Conservation (phyloP, 2,888 invertebrate genomes). For the Ceratothoa steindachneri region DNA sequence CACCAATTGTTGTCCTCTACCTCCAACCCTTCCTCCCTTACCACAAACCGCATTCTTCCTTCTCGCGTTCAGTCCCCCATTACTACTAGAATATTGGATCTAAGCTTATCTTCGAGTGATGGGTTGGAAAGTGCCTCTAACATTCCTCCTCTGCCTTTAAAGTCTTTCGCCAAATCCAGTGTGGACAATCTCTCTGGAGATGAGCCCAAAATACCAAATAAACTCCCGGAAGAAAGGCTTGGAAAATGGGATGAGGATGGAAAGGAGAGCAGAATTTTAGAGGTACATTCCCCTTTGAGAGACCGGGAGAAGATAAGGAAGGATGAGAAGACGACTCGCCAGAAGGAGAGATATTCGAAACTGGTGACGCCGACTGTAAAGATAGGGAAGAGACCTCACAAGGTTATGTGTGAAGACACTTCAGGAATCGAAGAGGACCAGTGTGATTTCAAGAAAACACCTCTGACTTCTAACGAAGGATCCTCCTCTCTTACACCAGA, state of each 20-base stretch:
- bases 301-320: neutral
- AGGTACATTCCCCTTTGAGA: neutral
- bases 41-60: neutral
- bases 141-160: neutral
- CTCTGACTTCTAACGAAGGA: neutral
- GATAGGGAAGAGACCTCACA: neutral
- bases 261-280: neutral
- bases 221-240: neutral
- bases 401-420: neutral
- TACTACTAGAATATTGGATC: neutral
- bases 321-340: neutral
- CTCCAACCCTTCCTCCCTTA: neutral
- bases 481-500: neutral
- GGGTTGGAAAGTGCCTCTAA: neutral
- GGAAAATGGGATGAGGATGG: neutral
- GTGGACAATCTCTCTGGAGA: neutral
- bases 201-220: neutral
- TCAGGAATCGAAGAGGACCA: neutral
- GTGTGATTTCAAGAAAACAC: neutral
- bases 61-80: constrained; percentile 4
- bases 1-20: constrained; percentile 31
- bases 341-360: constrained; percentile 21
- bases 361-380: constrained; percentile 19
- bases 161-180: neutral
- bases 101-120: constrained; percentile 15